These are phyloP conservation scores for Nycticebus coucang DNA, from an alignment of 2,113 vertebrate genomes.

Conservation along the genomic window DNA sequence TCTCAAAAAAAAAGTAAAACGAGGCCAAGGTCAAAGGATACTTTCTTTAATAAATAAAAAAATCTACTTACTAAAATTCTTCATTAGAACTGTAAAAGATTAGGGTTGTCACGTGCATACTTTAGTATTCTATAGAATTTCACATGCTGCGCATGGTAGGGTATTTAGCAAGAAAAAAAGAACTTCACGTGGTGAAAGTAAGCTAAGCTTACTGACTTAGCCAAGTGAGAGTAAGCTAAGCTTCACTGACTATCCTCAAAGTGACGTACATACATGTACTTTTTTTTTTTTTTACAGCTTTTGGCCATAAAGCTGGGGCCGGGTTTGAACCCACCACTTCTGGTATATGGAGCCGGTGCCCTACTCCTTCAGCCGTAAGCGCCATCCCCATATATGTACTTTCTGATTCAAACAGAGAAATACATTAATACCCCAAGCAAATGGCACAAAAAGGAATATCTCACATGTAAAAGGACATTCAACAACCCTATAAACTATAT, in stretches of 20 bases:
- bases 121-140: slow-evolving; percentile 1
- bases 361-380: too few species aligned
- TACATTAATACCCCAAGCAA: not conserved
- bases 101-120: not conserved
- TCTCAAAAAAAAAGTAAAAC: not conserved
- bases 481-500: not conserved
- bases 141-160: too few species aligned
- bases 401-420: slow-evolving; percentile 26
- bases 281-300: not conserved
- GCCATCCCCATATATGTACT: not conserved
- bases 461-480: not conserved
- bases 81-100: not conserved
- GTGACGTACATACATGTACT: not conserved
- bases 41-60: not conserved
- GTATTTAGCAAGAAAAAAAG: too few species aligned
- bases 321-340: too few species aligned
- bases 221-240: not conserved
- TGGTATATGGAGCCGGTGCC: too few species aligned
- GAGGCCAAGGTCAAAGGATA: not conserved
- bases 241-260: not conserved
- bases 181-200: not conserved
- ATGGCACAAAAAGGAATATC: not conserved
- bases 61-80: not conserved
- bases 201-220: not conserved
- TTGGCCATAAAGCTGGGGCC: too few species aligned